phyloP scores from a whole-genome alignment of 2,888 invertebrate species.

The Frankliniella intonsa region DNA sequence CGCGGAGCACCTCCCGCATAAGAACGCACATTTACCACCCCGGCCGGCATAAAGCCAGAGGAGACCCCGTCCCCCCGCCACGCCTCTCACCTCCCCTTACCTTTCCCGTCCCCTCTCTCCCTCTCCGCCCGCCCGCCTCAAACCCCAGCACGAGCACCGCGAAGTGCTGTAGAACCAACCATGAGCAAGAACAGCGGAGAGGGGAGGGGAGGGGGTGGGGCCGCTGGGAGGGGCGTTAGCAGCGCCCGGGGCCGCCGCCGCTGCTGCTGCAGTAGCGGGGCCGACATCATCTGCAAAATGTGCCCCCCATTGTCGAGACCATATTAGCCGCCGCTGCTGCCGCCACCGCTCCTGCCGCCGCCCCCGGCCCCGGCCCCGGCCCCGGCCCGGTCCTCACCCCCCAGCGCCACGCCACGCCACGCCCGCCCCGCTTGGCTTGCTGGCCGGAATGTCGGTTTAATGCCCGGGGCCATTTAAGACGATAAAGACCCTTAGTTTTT shows the following conservation, averaged over 20 bases:
- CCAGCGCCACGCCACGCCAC: background rate
- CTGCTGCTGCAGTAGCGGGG: background rate
- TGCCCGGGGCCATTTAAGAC: constrained; percentile 19
- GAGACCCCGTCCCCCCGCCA: constrained; percentile 28
- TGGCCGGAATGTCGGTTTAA: constrained; percentile 17
- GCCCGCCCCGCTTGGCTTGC: background rate
- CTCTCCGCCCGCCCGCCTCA: background rate
- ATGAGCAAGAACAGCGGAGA: constrained; percentile 3
- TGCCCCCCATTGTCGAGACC: constrained; percentile 25
- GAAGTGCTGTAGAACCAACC: constrained; percentile 26
- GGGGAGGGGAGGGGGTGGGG: background rate
- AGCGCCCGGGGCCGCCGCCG: background rate
- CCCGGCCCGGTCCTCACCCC: background rate
- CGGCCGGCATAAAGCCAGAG: constrained; percentile 42
- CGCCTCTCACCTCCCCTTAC: constrained; percentile 32
- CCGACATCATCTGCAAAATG: constrained; percentile 25
- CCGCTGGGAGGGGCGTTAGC: background rate
- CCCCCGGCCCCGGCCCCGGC: background rate
- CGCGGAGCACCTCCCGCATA: constrained; percentile 30
- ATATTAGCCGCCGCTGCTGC: constrained; percentile 8
- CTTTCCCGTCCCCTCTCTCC: constrained; percentile 24
- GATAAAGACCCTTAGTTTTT: constrained; percentile 27
- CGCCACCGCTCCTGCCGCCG: background rate
- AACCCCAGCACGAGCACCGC: constrained; percentile 16
- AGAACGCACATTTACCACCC: constrained; percentile 34